Evolutionary conservation across 1,140 invertebrate species (phyloP).

Genomic region (Rhagoletis zephyria): DNA sequence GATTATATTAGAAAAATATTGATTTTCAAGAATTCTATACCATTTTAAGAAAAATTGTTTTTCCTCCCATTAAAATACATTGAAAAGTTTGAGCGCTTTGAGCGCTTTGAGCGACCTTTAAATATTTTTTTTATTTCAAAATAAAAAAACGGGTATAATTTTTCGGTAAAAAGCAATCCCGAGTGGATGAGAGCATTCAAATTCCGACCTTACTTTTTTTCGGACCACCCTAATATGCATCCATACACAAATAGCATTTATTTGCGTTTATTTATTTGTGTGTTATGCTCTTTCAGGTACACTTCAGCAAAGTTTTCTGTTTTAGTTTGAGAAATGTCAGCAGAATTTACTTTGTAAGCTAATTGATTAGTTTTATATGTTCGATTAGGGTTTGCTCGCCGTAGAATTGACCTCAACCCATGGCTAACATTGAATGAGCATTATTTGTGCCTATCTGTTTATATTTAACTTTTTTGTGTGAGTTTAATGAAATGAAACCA

Average conservation of each 20-base stretch:
- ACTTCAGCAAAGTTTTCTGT: neutral
- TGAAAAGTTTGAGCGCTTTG: no score
- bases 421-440: neutral
- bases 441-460: neutral
- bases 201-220: neutral
- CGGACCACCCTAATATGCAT: neutral
- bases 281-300: neutral
- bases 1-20: no score
- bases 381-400: neutral
- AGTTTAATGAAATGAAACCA: no score
- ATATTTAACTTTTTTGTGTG: no score
- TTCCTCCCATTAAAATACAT: no score
- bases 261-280: neutral
- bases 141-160: no score
- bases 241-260: neutral
- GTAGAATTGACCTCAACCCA: conserved; percentile 1
- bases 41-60: no score
- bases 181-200: no score
- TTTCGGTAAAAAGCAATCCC: no score
- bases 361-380: conserved; percentile 43
- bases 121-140: no score
- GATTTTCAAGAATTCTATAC: no score
- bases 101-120: no score
- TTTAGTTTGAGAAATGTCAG: conserved; percentile 4
- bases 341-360: conserved; percentile 29